Percentiles rank a stretch among this genome's conserved stretches.
Conservation (phyloP, 1,140 invertebrate genomes). For the Cydia splendana region DNA sequence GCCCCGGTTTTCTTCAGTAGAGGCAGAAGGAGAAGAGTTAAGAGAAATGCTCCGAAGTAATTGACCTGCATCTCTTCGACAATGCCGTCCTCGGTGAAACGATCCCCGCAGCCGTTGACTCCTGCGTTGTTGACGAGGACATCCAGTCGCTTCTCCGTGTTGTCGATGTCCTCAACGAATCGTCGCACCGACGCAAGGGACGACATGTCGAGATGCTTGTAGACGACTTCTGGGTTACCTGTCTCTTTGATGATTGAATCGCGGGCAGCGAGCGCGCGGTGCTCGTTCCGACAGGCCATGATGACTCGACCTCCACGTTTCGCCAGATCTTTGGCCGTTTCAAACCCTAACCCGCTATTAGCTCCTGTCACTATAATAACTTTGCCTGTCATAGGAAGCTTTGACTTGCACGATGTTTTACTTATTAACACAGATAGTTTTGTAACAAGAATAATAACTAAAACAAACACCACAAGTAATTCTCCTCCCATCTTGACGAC, state of each 20-base stretch:
- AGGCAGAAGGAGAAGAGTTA: constrained; percentile 84
- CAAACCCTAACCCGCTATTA: constrained; percentile 91
- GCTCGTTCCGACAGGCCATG: constrained; percentile 89
- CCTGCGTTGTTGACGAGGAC: constrained; percentile 91
- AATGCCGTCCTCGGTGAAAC: constrained; percentile 85
- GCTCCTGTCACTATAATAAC: constrained; percentile 90
- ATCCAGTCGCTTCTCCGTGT: constrained; percentile 84
- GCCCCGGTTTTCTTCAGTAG: constrained; percentile 85
- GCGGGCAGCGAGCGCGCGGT: constrained; percentile 55
- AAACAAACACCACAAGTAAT: not conserved
- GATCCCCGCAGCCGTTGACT: constrained; percentile 39
- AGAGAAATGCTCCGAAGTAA: constrained; percentile 89
- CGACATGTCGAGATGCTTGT: constrained; percentile 84
- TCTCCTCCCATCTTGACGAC: not conserved
- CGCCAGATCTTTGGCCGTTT: constrained; percentile 86
- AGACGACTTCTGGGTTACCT: constrained; percentile 58
- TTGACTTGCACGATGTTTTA: constrained; percentile 18
- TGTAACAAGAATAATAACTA: not conserved
- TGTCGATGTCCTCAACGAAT: constrained; percentile 82
- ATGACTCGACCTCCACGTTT: constrained; percentile 86
- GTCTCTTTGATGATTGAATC: constrained; percentile 66
- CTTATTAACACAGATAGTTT: not conserved
- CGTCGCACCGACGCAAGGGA: constrained; percentile 86
- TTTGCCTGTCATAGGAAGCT: constrained; percentile 36
- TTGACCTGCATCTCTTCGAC: constrained; percentile 92